Percentiles rank a stretch among this genome's conserved stretches.
Evolutionary conservation across 1,140 invertebrate species (phyloP).

Genomic region (Neodiprion fabricii): DNA sequence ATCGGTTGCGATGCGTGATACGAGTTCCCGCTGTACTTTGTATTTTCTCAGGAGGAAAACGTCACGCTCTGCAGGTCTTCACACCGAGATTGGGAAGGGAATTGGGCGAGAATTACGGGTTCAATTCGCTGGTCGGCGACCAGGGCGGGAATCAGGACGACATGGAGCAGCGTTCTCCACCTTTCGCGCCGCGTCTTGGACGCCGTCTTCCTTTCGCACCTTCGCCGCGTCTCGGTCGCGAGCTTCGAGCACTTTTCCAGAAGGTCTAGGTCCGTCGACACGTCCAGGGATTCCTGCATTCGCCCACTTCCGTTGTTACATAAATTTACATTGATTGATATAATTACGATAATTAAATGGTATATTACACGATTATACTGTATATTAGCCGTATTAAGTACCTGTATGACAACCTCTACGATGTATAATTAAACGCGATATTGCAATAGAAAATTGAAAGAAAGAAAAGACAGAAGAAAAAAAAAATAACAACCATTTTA

Average conservation of each 20-base stretch:
- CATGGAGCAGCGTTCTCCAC: conserved; percentile 26
- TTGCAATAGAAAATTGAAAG: too few species aligned
- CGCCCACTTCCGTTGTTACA: too few species aligned
- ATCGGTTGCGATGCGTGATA: background rate
- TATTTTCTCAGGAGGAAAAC: background rate
- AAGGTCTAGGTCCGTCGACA: conserved; percentile 24
- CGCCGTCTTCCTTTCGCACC: conserved; percentile 36
- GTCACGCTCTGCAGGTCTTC: conserved; percentile 28
- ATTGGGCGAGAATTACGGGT: conserved; percentile 30
- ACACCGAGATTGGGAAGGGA: conserved; percentile 50
- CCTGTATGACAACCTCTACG: too few species aligned
- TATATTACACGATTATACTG: too few species aligned
- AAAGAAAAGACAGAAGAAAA: too few species aligned
- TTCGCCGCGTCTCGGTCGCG: conserved; percentile 37
- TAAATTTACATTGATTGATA: too few species aligned
- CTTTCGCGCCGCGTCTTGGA: conserved; percentile 37
- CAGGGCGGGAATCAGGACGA: conserved; percentile 13
- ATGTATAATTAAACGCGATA: too few species aligned
- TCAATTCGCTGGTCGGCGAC: background rate
- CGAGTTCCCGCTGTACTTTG: too few species aligned
- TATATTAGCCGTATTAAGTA: too few species aligned
- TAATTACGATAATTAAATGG: too few species aligned
- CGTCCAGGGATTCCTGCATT: too few species aligned
- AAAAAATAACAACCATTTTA: too few species aligned
- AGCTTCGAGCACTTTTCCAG: conserved; percentile 27